Percentiles rank a stretch among this genome's conserved stretches.
phyloP scores from a whole-genome alignment of 2,113 vertebrate genomes.

The Cebidichthys violaceus region DNA sequence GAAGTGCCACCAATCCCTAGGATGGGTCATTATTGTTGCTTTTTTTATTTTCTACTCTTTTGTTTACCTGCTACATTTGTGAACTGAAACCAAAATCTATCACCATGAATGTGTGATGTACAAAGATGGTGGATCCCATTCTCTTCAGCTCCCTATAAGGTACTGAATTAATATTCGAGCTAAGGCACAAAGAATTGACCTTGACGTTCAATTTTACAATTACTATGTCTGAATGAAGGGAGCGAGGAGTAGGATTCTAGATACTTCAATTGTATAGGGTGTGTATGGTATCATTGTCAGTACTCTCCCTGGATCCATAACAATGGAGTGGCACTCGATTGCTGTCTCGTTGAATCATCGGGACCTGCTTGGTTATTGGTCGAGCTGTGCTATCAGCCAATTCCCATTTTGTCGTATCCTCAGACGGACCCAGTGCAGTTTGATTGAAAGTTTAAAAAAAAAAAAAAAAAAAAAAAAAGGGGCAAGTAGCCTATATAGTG shows the following conservation, averaged over 20 bases:
- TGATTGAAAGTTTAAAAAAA: constrained; percentile 65
- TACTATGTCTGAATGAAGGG: constrained; percentile 54
- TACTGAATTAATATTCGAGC: constrained; percentile 62
- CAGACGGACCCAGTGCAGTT: constrained; percentile 64
- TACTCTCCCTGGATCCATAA: constrained; percentile 67
- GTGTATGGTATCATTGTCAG: constrained; percentile 66
- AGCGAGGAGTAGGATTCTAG: constrained; percentile 49
- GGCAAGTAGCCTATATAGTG: constrained; percentile 82
- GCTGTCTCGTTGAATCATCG: constrained; percentile 67
- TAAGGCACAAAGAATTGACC: constrained; percentile 72
- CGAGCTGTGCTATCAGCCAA: constrained; percentile 48
- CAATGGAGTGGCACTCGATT: constrained; percentile 69
- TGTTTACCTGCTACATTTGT: constrained; percentile 68
- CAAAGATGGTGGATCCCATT: constrained; percentile 61
- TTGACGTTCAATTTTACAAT: constrained; percentile 58
- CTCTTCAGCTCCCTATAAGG: constrained; percentile 49
- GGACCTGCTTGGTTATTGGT: constrained; percentile 50
- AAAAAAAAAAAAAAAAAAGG: constrained; percentile 54
- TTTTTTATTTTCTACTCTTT: constrained; percentile 58
- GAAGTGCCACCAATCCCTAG: constrained; percentile 76
- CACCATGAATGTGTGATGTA: constrained; percentile 82
- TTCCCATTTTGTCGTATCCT: constrained; percentile 48
- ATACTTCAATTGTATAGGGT: constrained; percentile 43
- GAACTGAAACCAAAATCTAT: constrained; percentile 81
- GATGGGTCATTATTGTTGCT: constrained; percentile 69